phyloP scores from a whole-genome alignment of 2,113 vertebrate species.

The Microcebus ravelobensis region DNA sequence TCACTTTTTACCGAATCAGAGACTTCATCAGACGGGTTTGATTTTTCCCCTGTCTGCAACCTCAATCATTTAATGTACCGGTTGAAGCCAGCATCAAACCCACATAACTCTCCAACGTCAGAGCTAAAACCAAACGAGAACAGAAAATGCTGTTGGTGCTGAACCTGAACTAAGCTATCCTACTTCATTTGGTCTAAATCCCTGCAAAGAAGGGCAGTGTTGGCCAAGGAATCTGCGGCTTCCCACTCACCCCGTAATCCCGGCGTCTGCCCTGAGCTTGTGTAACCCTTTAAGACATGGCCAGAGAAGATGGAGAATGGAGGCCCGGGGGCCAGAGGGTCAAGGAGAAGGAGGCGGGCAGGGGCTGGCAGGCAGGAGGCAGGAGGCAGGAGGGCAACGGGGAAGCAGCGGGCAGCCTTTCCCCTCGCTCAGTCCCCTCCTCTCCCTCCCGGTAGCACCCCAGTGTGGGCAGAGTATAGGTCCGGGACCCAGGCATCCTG shows the following conservation, averaged over 20 bases:
- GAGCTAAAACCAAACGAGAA: background rate
- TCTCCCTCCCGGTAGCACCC: background rate
- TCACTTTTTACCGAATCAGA: background rate
- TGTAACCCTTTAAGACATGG: background rate
- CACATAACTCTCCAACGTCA: background rate
- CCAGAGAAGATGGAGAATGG: background rate
- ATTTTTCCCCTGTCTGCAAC: background rate
- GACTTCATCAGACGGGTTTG: background rate
- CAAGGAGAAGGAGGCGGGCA: background rate
- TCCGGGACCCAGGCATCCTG: background rate
- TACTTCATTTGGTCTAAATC: background rate
- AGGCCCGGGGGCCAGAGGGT: too few species aligned
- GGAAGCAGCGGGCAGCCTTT: background rate
- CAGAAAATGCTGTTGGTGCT: background rate
- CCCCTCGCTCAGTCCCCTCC: background rate
- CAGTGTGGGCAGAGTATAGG: background rate
- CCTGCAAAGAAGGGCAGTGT: background rate
- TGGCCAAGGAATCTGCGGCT: background rate
- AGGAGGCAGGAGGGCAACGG: too few species aligned
- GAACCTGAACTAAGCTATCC: background rate
- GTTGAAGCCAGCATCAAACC: conserved; percentile 17
- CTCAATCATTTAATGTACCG: conserved; percentile 22
- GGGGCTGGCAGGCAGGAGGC: background rate
- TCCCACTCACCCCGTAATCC: background rate
- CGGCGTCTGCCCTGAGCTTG: background rate